Conservation (phyloP, 92 coral and sea anemone genomes). For the Scolanthus callimorphus region DNA sequence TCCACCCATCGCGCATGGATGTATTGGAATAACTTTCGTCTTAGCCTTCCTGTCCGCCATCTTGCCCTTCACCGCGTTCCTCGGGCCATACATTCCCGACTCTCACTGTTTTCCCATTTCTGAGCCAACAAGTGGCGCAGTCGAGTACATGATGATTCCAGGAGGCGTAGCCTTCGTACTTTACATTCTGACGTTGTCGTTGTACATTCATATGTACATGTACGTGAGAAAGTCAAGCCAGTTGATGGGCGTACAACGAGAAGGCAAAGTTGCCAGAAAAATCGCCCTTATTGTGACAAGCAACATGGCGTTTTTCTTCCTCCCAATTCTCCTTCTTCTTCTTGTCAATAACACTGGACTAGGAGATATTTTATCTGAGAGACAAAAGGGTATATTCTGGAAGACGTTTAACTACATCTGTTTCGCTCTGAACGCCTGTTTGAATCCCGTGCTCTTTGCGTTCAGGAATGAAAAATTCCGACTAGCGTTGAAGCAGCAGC, state of each 20-base stretch:
- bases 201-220: conserved; percentile 26
- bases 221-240: conserved; percentile 16
- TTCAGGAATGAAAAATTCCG: conserved; percentile 28
- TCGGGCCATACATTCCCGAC: conserved; percentile 11
- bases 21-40: conserved; percentile 1
- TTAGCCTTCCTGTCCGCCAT: conserved; percentile 17
- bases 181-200: conserved; percentile 12
- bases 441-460: conserved; percentile 25
- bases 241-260: conserved; percentile 17
- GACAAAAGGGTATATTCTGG: conserved; percentile 15
- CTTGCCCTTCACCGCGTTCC: conserved; percentile 22
- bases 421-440: conserved; percentile 15
- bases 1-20: conserved; percentile 5
- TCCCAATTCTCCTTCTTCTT: conserved; percentile 1
- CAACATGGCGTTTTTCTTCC: conserved; percentile 28
- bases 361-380: neutral
- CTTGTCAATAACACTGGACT: conserved; percentile 3
- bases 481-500: conserved; percentile 6
- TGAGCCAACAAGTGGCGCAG: conserved; percentile 13
- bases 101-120: conserved; percentile 27
- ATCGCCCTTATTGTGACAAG: conserved; percentile 24
- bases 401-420: conserved; percentile 24
- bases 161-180: conserved; percentile 18
- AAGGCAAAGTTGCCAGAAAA: conserved; percentile 21
- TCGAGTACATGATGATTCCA: conserved; percentile 30